A percentile compares a stretch with the other conserved stretches of the same genome.
phyloP scores from a whole-genome alignment of 2,113 vertebrate species.

The Mormyrus iriodes region DNA sequence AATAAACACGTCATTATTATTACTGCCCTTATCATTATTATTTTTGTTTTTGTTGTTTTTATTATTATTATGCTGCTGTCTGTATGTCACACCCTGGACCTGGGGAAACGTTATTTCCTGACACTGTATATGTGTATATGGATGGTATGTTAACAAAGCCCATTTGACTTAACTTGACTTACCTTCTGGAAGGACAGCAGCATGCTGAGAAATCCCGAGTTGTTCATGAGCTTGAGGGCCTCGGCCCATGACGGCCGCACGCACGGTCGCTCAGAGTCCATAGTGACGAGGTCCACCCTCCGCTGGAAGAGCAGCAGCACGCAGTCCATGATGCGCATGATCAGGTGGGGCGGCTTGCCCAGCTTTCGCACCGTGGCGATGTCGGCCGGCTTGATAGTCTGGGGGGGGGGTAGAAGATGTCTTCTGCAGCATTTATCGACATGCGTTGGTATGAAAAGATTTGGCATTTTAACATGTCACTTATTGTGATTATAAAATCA shows the following conservation, averaged over 20 bases:
- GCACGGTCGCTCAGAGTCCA: slow-evolving; percentile 76
- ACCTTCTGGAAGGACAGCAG: slow-evolving; percentile 75
- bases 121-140: not conserved
- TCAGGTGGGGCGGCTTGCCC: slow-evolving; percentile 86
- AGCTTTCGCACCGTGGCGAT: slow-evolving; percentile 87
- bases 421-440: not conserved
- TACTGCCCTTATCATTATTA: too few species aligned
- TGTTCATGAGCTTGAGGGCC: slow-evolving; percentile 91
- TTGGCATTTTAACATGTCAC: not conserved
- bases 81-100: too few species aligned
- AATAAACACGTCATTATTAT: too few species aligned
- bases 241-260: slow-evolving; percentile 84
- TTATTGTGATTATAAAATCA: not conserved
- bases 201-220: slow-evolving; percentile 68
- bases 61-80: too few species aligned
- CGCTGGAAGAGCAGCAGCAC: slow-evolving; percentile 88
- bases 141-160: not conserved
- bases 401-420: slow-evolving; percentile 32
- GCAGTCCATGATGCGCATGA: slow-evolving; percentile 97
- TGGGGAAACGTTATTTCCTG: too few species aligned
- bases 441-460: too few species aligned
- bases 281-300: slow-evolving; percentile 72
- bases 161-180: not conserved
- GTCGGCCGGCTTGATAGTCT: slow-evolving; percentile 93
- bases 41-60: too few species aligned